Evolutionary conservation across 92 coral and sea anemone species (phyloP).

Genomic region (Epizoanthus stellaris): DNA sequence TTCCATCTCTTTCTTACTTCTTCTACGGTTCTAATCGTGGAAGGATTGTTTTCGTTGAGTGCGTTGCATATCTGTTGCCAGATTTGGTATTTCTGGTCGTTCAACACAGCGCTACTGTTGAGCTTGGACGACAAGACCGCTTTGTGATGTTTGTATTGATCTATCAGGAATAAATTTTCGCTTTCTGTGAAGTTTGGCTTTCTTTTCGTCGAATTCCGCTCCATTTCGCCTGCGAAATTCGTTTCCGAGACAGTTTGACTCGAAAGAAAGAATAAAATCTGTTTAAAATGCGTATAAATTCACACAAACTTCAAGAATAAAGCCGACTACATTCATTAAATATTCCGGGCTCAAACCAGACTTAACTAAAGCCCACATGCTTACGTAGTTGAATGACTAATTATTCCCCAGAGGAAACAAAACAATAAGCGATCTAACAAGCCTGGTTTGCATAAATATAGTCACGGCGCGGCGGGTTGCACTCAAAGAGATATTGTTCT

Average conservation of each 20-base stretch:
- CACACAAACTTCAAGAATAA: conserved; percentile 7
- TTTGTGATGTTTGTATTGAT: conserved; percentile 74
- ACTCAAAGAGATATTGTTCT: conserved; percentile 8
- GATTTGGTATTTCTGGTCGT: conserved; percentile 75
- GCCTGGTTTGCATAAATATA: conserved; percentile 26
- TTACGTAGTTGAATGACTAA: conserved; percentile 47
- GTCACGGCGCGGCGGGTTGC: conserved; percentile 10
- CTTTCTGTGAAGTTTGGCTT: conserved; percentile 89
- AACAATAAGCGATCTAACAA: conserved; percentile 32
- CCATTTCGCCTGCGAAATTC: conserved; percentile 1
- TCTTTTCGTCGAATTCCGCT: conserved; percentile 66
- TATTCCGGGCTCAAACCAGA: conserved; percentile 53
- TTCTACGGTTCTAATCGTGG: conserved; percentile 72
- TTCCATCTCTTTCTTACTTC: conserved; percentile 87
- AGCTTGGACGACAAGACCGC: conserved; percentile 73
- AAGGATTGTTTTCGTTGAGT: conserved; percentile 70
- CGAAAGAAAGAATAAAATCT: background rate
- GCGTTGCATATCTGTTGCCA: conserved; percentile 81
- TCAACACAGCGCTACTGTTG: conserved; percentile 70
- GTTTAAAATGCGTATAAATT: background rate
- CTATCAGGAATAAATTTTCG: conserved; percentile 78
- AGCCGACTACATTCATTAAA: conserved; percentile 43
- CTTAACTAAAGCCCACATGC: conserved; percentile 52
- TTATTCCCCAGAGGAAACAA: conserved; percentile 43
- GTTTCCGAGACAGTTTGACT: background rate